Base-by-base conservation (phyloP, 92 coral and sea anemone species). In the Zoanthus gigantus region DNA sequence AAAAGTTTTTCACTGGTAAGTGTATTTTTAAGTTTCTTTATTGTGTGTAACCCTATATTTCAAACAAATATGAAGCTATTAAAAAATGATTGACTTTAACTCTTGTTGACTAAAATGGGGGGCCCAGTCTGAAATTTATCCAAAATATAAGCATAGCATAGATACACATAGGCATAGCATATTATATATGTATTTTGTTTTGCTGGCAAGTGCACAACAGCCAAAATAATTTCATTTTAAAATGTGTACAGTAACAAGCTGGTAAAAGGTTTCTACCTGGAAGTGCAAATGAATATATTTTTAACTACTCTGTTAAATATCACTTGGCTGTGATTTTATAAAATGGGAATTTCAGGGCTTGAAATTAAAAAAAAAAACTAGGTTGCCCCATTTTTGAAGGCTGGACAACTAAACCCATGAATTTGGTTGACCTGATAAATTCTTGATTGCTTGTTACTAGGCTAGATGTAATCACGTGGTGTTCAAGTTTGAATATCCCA, bases 1-100 rank as follows among this genome's bases (percentile, higher is more conserved):
- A 45, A 74, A 74, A 74, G 32, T 74, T 42, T 47, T 74, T 74
- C 58, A 74, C 47, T 74, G 78, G 78, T 74, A 74, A 13, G 78
- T 74, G 72, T 66, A 66, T 66, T 66, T 66, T 66, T 66, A 66
- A 72, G n/a, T 16, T 72, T 72, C 18, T 72, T 44, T 32, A 72
- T 72, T 72, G 17, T 72, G 76, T 32, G 76, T 72, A 37, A 72
- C 72, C 72, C 72, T 18, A 66, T 31, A 66, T 66, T 66, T 66
- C 9, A 66, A 66, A 66, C 6, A 18, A 66, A 18, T 11, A 66
- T 66, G 71, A 65, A 65, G 71, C 72, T 66, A 66, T 28, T 66
- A 37, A 66, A 23, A 66, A 66, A 18, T 66, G 72, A 18, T 66
- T 66, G 72, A 66, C 31, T 66, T 66, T 31, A 66, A 66, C 72